Conservation (phyloP, 2,888 invertebrate genomes). For the Epiblema foenella region DNA sequence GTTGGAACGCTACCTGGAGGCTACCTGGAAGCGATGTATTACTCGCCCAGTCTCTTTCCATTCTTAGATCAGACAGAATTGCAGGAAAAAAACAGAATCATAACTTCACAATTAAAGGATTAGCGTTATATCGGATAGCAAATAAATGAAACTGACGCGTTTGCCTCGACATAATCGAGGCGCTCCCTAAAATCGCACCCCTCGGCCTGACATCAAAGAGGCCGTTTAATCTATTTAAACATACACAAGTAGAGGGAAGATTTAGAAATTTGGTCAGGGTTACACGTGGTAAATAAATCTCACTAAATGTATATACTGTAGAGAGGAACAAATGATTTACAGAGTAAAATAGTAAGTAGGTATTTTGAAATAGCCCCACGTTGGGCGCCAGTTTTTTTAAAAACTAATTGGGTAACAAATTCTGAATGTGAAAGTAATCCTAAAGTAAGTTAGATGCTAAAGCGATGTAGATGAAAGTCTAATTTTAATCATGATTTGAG, state of each 20-base stretch:
- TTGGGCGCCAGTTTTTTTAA: conserved; percentile 7
- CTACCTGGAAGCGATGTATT: neutral
- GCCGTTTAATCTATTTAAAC: conserved; percentile 15
- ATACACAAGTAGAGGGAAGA: neutral
- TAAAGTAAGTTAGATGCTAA: neutral
- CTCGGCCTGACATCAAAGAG: conserved; percentile 3
- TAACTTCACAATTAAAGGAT: neutral
- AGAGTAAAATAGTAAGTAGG: neutral
- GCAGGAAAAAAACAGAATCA: neutral
- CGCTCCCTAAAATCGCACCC: conserved; percentile 35
- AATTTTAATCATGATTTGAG: too few relatives aligned
- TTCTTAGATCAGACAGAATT: neutral
- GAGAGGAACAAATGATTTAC: neutral
- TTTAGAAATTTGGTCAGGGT: neutral
- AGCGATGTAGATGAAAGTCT: too few relatives aligned
- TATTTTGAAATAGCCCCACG: neutral
- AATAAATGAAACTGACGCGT: conserved; percentile 20
- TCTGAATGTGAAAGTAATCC: neutral
- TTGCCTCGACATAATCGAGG: conserved; percentile 9
- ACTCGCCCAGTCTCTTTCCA: neutral
- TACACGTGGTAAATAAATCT: neutral
- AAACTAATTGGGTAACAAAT: neutral
- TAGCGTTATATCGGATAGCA: conserved; percentile 14
- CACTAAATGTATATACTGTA: neutral
- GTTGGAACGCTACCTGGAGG: too few relatives aligned